Evolutionary conservation across 2,797 vertebrate genomes (phyloP).

Genomic region (Schizopygopsis malacanthus): DNA sequence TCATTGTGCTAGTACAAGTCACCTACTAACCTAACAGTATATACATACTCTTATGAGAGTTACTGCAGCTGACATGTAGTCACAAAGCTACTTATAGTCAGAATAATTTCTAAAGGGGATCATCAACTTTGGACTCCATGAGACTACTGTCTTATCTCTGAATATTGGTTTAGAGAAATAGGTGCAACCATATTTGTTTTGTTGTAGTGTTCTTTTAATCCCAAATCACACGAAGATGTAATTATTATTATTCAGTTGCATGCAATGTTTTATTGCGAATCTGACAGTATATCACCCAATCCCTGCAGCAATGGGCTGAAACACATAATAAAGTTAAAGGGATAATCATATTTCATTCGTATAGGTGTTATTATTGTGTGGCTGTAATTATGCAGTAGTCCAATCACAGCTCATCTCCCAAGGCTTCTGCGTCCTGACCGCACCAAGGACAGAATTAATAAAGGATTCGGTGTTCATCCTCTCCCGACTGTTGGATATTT

Average conservation of each 20-base stretch:
- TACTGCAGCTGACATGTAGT: too few relatives aligned
- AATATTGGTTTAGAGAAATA: not conserved
- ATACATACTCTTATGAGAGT: too few relatives aligned
- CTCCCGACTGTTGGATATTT: conserved; percentile 66
- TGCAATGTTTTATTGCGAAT: not conserved
- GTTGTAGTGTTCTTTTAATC: not conserved
- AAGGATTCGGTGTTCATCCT: conserved; percentile 60
- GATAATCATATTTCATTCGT: conserved; percentile 24
- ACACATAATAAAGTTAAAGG: not conserved
- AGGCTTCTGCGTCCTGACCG: conserved; percentile 15
- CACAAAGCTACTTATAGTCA: too few relatives aligned
- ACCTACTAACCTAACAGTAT: too few relatives aligned
- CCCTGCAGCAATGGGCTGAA: conserved; percentile 11
- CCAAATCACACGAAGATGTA: not conserved
- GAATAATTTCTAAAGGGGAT: not conserved
- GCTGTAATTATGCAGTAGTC: conserved; percentile 34
- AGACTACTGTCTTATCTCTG: not conserved
- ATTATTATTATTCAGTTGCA: not conserved
- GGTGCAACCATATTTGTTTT: not conserved
- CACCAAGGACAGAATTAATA: conserved; percentile 43
- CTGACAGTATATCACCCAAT: not conserved
- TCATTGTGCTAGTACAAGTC: too few relatives aligned
- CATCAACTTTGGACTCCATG: not conserved
- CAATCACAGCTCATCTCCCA: conserved; percentile 20
- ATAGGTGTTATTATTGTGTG: conserved; percentile 26